Percentiles rank a stretch among this genome's conserved stretches.
These are phyloP conservation scores for Strigops habroptila DNA, from an alignment of 2,113 vertebrate species.

Conservation along the genomic window DNA sequence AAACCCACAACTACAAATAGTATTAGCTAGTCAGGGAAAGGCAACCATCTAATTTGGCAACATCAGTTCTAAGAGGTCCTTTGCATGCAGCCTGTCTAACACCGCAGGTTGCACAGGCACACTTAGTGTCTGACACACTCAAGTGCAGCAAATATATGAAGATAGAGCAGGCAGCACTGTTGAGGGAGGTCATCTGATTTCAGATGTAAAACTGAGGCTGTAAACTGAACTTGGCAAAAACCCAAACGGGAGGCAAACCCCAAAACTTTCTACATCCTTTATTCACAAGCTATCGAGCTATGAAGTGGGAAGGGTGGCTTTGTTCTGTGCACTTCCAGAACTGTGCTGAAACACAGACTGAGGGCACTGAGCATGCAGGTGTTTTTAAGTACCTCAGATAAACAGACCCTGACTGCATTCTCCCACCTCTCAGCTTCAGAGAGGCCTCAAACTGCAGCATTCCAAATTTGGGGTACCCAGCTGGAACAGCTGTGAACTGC, in stretches of 20 bases:
- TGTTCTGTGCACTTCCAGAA: not conserved
- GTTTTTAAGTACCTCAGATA: too few relatives aligned
- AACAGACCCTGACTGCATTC: too few relatives aligned
- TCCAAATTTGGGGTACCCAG: not conserved
- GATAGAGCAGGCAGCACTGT: not conserved
- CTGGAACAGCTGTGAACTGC: not conserved
- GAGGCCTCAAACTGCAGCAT: accelerated
- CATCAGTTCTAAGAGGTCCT: not conserved
- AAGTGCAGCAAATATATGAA: not conserved
- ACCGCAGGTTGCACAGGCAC: not conserved
- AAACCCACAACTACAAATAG: not conserved
- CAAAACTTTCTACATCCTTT: not conserved
- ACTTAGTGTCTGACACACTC: not conserved
- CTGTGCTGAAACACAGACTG: accelerated
- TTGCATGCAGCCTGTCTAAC: accelerated
- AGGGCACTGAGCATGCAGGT: too few relatives aligned
- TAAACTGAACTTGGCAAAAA: not conserved
- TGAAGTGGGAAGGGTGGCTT: not conserved
- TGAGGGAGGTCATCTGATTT: not conserved
- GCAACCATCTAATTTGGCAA: not conserved
- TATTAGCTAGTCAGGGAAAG: not conserved
- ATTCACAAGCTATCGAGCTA: not conserved
- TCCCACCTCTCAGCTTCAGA: too few relatives aligned
- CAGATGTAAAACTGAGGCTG: not conserved
- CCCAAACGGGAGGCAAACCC: not conserved